phyloP scores from a whole-genome alignment of 1,140 invertebrate genomes.

The Bombus difficillimus region DNA sequence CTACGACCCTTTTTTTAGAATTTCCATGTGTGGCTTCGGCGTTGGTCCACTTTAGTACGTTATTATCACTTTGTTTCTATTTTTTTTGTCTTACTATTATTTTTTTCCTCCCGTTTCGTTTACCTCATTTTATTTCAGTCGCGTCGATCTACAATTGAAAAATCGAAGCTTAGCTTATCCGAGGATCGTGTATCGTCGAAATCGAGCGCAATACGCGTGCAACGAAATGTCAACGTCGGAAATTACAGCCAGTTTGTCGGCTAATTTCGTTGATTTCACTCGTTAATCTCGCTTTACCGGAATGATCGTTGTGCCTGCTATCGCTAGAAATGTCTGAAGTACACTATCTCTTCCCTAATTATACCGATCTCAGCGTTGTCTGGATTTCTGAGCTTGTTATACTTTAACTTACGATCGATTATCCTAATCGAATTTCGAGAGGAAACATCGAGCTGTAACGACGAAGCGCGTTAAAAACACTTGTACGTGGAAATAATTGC shows the following conservation, averaged over 20 bases:
- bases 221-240: slow-evolving; percentile 32
- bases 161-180: slow-evolving; percentile 17
- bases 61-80: slow-evolving; percentile 63
- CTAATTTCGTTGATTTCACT: slow-evolving; percentile 49
- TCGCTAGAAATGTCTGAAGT: slow-evolving; percentile 32
- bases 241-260: slow-evolving; percentile 36
- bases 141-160: slow-evolving; percentile 2
- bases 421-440: not conserved
- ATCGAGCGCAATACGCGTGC: slow-evolving; percentile 22
- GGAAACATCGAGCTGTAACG: not conserved
- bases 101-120: not conserved
- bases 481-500: not conserved
- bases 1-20: slow-evolving; percentile 68
- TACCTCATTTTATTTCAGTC: not conserved
- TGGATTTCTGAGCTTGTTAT: not conserved
- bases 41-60: slow-evolving; percentile 69
- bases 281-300: slow-evolving; percentile 44
- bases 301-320: slow-evolving; percentile 50
- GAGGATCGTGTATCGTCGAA: slow-evolving; percentile 5
- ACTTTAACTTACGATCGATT: not conserved
- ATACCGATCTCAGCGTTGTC: too few relatives aligned
- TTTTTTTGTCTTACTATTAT: not conserved
- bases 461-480: not conserved
- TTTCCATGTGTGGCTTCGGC: slow-evolving; percentile 67
- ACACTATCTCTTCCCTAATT: slow-evolving; percentile 39